A percentile compares a stretch with the other conserved stretches of the same genome.
Evolutionary conservation across 1,140 invertebrate genomes (phyloP).

Genomic region (Megalonaias nervosa): DNA sequence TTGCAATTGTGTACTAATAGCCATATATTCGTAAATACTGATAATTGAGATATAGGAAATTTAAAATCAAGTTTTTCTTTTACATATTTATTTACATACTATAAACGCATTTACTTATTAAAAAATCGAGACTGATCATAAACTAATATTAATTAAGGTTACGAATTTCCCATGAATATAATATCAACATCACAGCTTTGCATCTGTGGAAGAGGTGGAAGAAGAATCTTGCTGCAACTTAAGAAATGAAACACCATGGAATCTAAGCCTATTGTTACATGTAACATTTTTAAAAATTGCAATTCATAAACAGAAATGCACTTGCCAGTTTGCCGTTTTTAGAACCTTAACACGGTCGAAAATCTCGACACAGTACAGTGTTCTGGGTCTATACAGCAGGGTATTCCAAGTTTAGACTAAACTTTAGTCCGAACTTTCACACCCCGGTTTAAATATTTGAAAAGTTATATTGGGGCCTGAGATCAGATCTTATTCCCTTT

Average conservation of each 20-base stretch:
- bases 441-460: too few species aligned
- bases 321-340: background rate
- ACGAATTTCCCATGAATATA: background rate
- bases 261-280: conserved; percentile 58
- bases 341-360: background rate
- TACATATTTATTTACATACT: background rate
- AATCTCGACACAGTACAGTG: too few species aligned
- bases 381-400: too few species aligned
- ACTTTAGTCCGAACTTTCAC: too few species aligned
- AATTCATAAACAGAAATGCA: background rate
- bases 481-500: too few species aligned
- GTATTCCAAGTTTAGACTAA: too few species aligned
- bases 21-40: too few species aligned
- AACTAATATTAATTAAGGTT: too few species aligned
- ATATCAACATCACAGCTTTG: too few species aligned
- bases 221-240: background rate
- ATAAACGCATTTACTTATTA: background rate
- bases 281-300: conserved; percentile 27
- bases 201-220: background rate
- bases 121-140: too few species aligned
- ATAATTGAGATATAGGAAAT: background rate
- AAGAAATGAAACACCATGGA: conserved; percentile 37
- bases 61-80: background rate
- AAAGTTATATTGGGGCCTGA: too few species aligned
- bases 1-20: background rate